phyloP scores from a whole-genome alignment of 2,113 vertebrate species.

The Vicugna pacos region DNA sequence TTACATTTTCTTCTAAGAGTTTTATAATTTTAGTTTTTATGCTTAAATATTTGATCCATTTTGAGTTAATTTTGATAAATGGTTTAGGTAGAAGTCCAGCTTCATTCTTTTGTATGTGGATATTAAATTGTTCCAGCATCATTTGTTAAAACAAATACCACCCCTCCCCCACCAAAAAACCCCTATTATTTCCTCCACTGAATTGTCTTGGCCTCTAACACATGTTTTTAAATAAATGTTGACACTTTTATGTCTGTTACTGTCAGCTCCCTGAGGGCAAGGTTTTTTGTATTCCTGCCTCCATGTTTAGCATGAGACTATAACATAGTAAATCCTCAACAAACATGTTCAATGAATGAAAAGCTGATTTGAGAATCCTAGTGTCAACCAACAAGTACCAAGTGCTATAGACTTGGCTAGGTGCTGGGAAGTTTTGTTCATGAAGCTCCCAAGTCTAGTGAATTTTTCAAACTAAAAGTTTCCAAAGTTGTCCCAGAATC shows the following conservation, averaged over 20 bases:
- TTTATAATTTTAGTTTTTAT: constrained; percentile 52
- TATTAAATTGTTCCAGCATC: not conserved
- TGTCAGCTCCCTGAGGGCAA: not conserved
- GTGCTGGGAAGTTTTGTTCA: not conserved
- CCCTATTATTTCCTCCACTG: not conserved
- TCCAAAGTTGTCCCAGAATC: not conserved
- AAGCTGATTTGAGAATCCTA: constrained; percentile 42
- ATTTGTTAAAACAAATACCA: not conserved
- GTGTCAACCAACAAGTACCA: constrained; percentile 16
- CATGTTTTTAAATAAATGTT: constrained; percentile 32
- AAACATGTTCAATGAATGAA: not conserved
- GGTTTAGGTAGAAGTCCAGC: not conserved
- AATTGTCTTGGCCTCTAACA: constrained; percentile 2
- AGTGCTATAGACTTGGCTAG: not conserved
- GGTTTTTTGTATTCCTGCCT: constrained; percentile 36
- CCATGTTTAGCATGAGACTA: not conserved
- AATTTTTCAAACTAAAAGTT: constrained; percentile 35
- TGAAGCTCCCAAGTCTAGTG: not conserved
- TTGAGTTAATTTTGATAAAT: not conserved
- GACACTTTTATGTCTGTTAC: not conserved
- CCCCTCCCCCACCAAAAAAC: not conserved
- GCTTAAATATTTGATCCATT: constrained; percentile 39
- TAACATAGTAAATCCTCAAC: not conserved
- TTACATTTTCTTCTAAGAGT: constrained; percentile 29
- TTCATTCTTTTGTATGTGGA: not conserved